A percentile compares a stretch with the other conserved stretches of the same genome.
These are phyloP conservation scores for Elmis aenea DNA, from an alignment of 2,888 invertebrate species.

Conservation along the genomic window DNA sequence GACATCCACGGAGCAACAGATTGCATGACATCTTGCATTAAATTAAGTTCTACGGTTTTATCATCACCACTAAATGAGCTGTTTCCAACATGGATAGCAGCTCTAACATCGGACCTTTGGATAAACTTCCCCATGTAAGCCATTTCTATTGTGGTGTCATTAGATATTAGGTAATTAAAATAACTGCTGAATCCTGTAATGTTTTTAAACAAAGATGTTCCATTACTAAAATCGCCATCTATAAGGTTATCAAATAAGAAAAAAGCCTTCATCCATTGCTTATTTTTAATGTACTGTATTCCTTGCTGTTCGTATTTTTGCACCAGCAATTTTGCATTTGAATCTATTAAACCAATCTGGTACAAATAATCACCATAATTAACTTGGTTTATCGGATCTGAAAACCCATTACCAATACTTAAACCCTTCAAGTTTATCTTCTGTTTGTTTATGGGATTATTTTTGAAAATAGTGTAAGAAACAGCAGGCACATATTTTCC, in stretches of 20 bases:
- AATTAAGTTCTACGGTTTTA: conserved; percentile 50
- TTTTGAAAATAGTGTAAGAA: conserved; percentile 60
- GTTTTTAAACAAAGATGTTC: conserved; percentile 59
- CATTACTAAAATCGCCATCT: conserved; percentile 55
- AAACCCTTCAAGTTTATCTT: conserved; percentile 62
- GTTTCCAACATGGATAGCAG: conserved; percentile 59
- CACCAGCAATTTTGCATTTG: conserved; percentile 54
- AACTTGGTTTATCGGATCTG: conserved; percentile 67
- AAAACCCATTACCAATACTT: conserved; percentile 68
- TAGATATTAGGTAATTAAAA: conserved; percentile 62
- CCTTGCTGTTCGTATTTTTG: conserved; percentile 53
- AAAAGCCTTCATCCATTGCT: conserved; percentile 60
- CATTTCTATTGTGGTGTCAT: conserved; percentile 47
- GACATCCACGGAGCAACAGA: conserved; percentile 51
- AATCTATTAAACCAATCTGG: conserved; percentile 62
- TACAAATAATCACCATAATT: conserved; percentile 69
- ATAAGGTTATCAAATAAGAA: conserved; percentile 60
- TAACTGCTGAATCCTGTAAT: conserved; percentile 66
- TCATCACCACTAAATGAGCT: conserved; percentile 49
- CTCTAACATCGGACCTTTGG: conserved; percentile 45
- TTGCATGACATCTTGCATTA: conserved; percentile 55
- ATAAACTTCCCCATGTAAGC: conserved; percentile 29
- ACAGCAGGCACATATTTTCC: conserved; percentile 60
- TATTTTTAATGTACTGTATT: conserved; percentile 51
- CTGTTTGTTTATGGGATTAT: conserved; percentile 48